Conservation (phyloP, 2,113 vertebrate genomes). For the Nibea coibor region DNA sequence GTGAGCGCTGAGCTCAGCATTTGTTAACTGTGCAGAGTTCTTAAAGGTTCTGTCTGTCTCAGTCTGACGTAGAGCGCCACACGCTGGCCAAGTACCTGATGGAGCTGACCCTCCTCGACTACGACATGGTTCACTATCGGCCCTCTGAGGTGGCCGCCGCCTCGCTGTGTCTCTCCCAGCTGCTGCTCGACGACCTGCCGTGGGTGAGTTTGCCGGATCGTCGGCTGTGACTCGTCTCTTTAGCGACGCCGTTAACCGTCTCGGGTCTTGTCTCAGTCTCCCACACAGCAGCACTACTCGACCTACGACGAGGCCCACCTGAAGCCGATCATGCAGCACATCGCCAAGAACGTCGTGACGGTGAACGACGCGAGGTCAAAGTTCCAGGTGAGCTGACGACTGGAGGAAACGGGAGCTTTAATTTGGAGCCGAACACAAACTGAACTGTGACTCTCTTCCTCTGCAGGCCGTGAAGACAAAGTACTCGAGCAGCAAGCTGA, state of each 20-base stretch:
- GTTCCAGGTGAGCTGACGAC: constrained; percentile 81
- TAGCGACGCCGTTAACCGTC: background rate
- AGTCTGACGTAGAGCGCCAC: constrained; percentile 91
- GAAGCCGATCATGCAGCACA: constrained; percentile 87
- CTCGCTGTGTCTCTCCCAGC: constrained; percentile 89
- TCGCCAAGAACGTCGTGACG: constrained; percentile 91
- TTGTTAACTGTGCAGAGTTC: no score
- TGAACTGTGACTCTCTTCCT: background rate
- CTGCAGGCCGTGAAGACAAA: constrained; percentile 91
- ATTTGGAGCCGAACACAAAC: no score
- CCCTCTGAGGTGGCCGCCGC: constrained; percentile 94
- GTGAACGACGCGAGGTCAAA: constrained; percentile 88
- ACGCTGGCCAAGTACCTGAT: constrained; percentile 95
- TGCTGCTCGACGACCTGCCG: constrained; percentile 84
- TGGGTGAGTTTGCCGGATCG: constrained; percentile 86
- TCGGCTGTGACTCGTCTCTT: no score
- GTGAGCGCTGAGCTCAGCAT: no score
- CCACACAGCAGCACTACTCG: constrained; percentile 90
- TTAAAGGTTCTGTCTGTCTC: background rate
- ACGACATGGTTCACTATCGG: constrained; percentile 91
- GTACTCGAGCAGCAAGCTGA: constrained; percentile 88
- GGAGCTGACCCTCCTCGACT: constrained; percentile 95
- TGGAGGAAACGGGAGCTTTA: rapidly evolving
- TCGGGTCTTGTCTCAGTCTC: constrained; percentile 76
- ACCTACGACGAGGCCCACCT: constrained; percentile 87